Conservation (phyloP, 1,140 invertebrate genomes). For the Mamestra configurata region DNA sequence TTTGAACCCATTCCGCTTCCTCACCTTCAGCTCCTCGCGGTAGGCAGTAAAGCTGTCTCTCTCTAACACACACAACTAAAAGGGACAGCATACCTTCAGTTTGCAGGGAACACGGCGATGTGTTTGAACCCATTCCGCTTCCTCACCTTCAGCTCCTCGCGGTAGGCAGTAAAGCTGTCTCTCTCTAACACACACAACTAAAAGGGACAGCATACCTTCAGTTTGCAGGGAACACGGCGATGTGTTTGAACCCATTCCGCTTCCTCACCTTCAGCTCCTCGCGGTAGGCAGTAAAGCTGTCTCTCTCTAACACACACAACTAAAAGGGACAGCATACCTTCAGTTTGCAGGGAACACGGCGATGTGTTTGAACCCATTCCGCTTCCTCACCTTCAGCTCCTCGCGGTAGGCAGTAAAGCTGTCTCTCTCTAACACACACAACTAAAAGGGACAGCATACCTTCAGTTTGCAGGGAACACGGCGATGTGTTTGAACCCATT, state of each 20-base stretch:
- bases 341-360: conserved; percentile 99
- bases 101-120: conserved; percentile 99
- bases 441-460: conserved; percentile 87
- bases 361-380: conserved; percentile 98
- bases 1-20: conserved; percentile 98
- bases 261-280: conserved; percentile 98
- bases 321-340: conserved; percentile 90
- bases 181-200: too few relatives aligned
- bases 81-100: conserved; percentile 90
- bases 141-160: conserved; percentile 97
- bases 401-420: conserved; percentile 98
- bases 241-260: conserved; percentile 97
- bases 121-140: conserved; percentile 98
- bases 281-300: conserved; percentile 98
- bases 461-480: conserved; percentile 99
- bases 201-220: conserved; percentile 91
- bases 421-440: too few relatives aligned
- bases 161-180: conserved; percentile 98
- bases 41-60: conserved; percentile 99
- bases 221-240: conserved; percentile 99
- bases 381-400: conserved; percentile 97
- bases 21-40: conserved; percentile 97
- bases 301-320: too few relatives aligned
- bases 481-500: conserved; percentile 98
- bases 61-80: too few relatives aligned